Base-by-base conservation (phyloP, 2,113 vertebrate species). In the Pyxicephalus adspersus region DNA sequence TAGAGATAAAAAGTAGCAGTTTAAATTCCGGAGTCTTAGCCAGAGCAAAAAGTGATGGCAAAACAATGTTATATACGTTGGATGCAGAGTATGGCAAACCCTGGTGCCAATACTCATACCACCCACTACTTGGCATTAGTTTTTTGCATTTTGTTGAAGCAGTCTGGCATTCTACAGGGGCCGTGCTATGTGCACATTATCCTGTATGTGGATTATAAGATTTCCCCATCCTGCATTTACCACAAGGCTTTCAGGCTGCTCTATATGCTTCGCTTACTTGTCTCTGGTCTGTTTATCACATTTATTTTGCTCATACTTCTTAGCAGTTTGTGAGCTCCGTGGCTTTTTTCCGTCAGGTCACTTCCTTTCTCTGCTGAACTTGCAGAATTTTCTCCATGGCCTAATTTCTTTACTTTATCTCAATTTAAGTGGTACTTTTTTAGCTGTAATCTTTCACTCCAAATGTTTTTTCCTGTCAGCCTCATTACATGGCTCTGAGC, bases 331-430 rank as follows among this genome's bases (percentile, higher is more conserved):
- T 74, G 55, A 60, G 22, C 71, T 58, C 51, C 2, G 7, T 58
- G 28, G 28, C 54, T 60, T 58, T 29, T 74, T 60, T n/a, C n/a
- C 71, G 57, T 22, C 71, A 74, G 71, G 71, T 74, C 71, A 74
- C 71, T 60, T 60, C 13, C 15, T 74, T 23, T 74, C 28, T 38
- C n/a, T 74, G 71, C 71, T 74, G 52, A 74, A 60, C 54, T 28
- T 58, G 71, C 71, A 74, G 29, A 74, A 74, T 38, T 60, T 31
- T 74, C 71, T 4, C 22, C 55, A 55, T 25, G 29, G 20, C 71
- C 55, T 74, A 58, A 74, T 74, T 74, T 38, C 23, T 74, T 54
- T 74, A 18, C 55, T 60, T 74, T 74, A 74, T 74, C 55, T 58
- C 54, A 38, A 60, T 74, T 74, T 74, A 58, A 60, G 20, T 34